A percentile compares a stretch with the other conserved stretches of the same genome.
These are phyloP conservation scores for Morelia viridis DNA, from an alignment of 2,797 vertebrate species.

Conservation along the genomic window DNA sequence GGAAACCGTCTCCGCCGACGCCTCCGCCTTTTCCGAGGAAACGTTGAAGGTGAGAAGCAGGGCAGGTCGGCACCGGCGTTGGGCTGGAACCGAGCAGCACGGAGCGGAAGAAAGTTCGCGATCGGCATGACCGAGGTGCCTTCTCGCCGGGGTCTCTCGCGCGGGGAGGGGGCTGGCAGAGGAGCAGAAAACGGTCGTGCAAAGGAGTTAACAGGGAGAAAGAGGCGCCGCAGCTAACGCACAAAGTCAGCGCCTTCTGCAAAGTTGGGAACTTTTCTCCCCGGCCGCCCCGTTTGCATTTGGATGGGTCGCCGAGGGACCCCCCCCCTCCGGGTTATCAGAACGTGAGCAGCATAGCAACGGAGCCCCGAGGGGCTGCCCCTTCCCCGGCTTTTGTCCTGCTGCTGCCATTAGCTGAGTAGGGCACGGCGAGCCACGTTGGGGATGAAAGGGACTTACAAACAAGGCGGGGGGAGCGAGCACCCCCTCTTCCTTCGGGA, in stretches of 20 bases:
- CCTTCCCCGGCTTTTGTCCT: not conserved
- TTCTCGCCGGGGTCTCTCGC: not conserved
- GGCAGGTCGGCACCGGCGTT: not conserved
- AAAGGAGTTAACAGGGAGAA: not conserved
- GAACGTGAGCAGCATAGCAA: slow-evolving; percentile 24
- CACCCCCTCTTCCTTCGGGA: not conserved
- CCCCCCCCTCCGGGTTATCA: not conserved
- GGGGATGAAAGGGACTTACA: not conserved
- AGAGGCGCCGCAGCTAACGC: not conserved
- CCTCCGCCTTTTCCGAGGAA: not conserved
- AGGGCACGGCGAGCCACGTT: not conserved
- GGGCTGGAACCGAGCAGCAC: accelerated
- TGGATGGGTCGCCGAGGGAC: not conserved
- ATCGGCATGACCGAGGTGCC: not conserved
- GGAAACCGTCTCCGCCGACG: not conserved
- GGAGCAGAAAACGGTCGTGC: not conserved
- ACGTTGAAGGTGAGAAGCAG: not conserved
- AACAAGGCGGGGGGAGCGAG: not conserved
- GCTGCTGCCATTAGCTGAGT: slow-evolving; percentile 7
- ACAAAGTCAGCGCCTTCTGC: not conserved
- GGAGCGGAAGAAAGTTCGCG: not conserved
- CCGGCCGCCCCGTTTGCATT: not conserved
- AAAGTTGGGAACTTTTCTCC: not conserved
- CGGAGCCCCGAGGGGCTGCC: not conserved
- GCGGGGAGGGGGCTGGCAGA: not conserved